These are phyloP conservation scores for Hyaena hyaena DNA, from an alignment of 2,113 vertebrate species.

Conservation along the genomic window DNA sequence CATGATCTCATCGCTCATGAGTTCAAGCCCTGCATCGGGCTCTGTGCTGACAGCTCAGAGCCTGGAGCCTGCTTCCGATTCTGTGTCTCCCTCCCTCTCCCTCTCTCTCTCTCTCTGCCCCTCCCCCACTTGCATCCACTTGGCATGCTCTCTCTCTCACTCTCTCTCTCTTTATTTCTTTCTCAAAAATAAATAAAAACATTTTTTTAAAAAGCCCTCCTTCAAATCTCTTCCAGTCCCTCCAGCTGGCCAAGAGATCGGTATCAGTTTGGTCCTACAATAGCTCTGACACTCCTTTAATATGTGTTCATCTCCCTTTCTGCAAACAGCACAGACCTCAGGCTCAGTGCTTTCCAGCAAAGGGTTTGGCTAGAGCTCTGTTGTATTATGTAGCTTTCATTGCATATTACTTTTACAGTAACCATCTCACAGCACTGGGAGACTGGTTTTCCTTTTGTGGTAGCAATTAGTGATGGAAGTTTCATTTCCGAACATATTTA, in stretches of 20 bases:
- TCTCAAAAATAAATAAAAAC: too few relatives aligned
- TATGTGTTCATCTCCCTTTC: background rate
- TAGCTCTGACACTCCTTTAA: background rate
- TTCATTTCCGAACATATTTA: conserved; percentile 7
- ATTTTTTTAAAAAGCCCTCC: background rate
- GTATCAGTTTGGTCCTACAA: background rate
- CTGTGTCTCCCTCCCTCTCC: too few relatives aligned
- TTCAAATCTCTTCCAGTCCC: background rate
- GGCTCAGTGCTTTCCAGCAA: background rate
- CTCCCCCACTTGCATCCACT: too few relatives aligned
- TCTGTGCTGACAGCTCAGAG: too few relatives aligned
- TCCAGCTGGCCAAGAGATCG: background rate
- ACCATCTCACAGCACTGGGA: background rate
- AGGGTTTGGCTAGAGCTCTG: background rate
- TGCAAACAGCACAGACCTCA: background rate
- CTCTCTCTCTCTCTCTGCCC: too few relatives aligned
- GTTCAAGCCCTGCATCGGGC: too few relatives aligned
- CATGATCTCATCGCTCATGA: too few relatives aligned
- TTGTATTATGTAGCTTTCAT: background rate
- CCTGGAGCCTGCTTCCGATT: too few relatives aligned
- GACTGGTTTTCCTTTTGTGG: background rate
- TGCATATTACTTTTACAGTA: background rate
- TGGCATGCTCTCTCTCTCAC: too few relatives aligned
- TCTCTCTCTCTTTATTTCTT: too few relatives aligned
- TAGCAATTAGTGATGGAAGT: background rate